Conservation (phyloP, 2,113 vertebrate genomes). For the Cromileptes altivelis region DNA sequence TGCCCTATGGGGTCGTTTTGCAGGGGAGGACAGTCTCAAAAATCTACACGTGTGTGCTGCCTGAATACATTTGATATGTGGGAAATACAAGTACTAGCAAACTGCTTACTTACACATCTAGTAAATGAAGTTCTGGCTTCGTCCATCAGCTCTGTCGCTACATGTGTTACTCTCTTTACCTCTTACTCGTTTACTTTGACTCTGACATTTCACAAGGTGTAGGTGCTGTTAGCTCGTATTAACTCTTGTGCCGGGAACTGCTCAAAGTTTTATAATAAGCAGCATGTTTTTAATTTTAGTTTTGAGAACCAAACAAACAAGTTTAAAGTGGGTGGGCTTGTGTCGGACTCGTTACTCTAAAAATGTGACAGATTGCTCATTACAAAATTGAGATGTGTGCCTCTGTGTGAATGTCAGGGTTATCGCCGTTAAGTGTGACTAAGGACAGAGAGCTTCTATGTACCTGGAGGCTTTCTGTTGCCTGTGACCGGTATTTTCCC, state of each 20-base stretch:
- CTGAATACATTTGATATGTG: background rate
- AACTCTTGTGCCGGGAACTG: background rate
- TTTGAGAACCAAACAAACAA: background rate
- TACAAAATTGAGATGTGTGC: no score
- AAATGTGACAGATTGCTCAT: no score
- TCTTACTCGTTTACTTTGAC: background rate
- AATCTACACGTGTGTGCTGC: background rate
- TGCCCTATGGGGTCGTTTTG: no score
- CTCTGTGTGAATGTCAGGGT: no score
- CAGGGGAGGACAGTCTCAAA: background rate
- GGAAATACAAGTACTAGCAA: background rate
- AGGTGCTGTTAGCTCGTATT: background rate
- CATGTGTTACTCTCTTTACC: background rate
- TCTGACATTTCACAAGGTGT: background rate
- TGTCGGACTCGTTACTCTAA: no score
- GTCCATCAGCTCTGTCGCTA: background rate
- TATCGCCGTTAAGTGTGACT: no score
- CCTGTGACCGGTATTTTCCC: no score
- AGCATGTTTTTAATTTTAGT: background rate
- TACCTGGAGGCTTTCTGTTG: no score
- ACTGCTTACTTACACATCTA: background rate
- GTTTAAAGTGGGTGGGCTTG: background rate
- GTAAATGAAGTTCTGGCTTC: background rate
- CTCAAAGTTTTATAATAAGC: background rate
- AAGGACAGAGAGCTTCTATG: no score